phyloP scores from a whole-genome alignment of 2,113 vertebrate species.

The Tragelaphus buxtoni region DNA sequence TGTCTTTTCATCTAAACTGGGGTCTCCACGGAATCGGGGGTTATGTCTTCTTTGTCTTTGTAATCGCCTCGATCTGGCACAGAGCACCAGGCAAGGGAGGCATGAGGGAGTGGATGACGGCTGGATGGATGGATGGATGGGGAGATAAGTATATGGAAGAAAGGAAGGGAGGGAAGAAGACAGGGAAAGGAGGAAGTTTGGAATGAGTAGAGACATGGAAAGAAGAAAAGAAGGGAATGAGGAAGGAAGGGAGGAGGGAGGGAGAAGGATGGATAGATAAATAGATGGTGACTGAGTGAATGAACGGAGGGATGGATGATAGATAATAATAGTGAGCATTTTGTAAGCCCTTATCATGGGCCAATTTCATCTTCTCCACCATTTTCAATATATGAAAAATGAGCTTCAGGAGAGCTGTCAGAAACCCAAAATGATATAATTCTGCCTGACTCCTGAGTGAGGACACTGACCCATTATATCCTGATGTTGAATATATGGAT shows the following conservation, averaged over 20 bases:
- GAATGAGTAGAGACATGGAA: not conserved
- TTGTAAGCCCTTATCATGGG: not conserved
- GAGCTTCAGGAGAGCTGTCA: not conserved
- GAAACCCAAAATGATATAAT: not conserved
- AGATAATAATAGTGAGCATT: not conserved
- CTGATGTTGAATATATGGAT: not conserved
- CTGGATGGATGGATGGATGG: not conserved
- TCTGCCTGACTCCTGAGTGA: not conserved
- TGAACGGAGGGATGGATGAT: not conserved
- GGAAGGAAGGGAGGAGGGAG: not conserved
- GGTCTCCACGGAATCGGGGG: not conserved
- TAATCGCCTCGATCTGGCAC: not conserved
- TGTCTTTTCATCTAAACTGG: not conserved
- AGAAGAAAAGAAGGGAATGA: not conserved
- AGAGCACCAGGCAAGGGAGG: not conserved
- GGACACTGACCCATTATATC: rapidly evolving
- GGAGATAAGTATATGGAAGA: not conserved
- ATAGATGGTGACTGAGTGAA: rapidly evolving
- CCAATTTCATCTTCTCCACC: not conserved
- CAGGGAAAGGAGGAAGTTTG: not conserved
- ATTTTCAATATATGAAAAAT: not conserved
- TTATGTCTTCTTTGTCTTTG: not conserved
- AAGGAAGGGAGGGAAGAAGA: not conserved
- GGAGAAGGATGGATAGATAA: not conserved
- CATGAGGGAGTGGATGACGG: not conserved